Evolutionary conservation across 2,888 invertebrate species (phyloP).

Genomic region (Epicampocera succincta): DNA sequence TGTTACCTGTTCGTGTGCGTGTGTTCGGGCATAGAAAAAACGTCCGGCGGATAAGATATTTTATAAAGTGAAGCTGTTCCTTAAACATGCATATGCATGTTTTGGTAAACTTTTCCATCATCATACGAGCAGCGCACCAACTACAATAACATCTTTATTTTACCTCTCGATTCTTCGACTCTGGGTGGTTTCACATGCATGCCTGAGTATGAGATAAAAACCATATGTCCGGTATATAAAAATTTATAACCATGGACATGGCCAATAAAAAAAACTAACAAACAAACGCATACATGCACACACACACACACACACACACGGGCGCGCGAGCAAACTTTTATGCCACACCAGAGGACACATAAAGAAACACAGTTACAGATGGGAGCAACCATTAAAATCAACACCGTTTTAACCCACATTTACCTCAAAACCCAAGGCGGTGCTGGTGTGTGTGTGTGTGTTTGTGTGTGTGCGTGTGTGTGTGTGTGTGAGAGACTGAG

Average conservation of each 20-base stretch:
- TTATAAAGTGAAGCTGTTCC: constrained; percentile 24
- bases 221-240: constrained; percentile 70
- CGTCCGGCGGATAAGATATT: constrained; percentile 60
- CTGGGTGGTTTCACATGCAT: constrained; percentile 14
- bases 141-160: constrained; percentile 38
- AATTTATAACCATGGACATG: constrained; percentile 64
- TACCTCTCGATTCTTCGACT: constrained; percentile 9
- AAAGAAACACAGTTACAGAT: not conserved
- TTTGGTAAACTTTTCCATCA: constrained; percentile 12
- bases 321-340: no score
- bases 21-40: not conserved
- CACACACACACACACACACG: no score
- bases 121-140: constrained; percentile 15
- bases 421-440: constrained; percentile 44
- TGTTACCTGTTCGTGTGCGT: not conserved
- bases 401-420: constrained; percentile 57
- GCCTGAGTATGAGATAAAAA: constrained; percentile 64
- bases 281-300: not conserved
- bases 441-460: not conserved
- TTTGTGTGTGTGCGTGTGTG: not conserved
- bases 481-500: no score
- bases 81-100: constrained; percentile 26
- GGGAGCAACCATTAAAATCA: not conserved
- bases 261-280: not conserved
- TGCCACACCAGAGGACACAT: not conserved